A percentile compares a stretch with the other conserved stretches of the same genome.
Evolutionary conservation across 2,113 vertebrate species (phyloP).

Genomic region (Oplegnathus fasciatus): DNA sequence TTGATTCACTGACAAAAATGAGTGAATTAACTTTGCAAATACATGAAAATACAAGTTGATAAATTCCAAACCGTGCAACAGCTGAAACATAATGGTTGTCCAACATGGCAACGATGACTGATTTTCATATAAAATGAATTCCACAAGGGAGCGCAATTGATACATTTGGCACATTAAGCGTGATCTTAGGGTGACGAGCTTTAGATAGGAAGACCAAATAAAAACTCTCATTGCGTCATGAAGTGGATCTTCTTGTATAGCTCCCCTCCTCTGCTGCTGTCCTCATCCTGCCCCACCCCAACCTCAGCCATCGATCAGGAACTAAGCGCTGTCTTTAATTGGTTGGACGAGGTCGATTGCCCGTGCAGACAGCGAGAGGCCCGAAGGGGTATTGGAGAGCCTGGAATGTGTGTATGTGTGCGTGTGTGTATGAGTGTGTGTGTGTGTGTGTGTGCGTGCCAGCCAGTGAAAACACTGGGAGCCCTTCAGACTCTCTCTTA

Average conservation of each 20-base stretch:
- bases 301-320: slow-evolving; percentile 78
- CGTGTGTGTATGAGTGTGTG: slow-evolving; percentile 53
- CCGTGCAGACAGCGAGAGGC: slow-evolving; percentile 74
- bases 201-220: slow-evolving; percentile 38
- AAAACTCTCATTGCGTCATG: slow-evolving; percentile 22
- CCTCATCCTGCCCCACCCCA: slow-evolving; percentile 60
- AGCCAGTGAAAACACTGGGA: slow-evolving; percentile 54
- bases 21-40: neutral
- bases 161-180: slow-evolving; percentile 24
- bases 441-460: slow-evolving; percentile 27
- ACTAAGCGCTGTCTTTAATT: slow-evolving; percentile 84
- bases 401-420: slow-evolving; percentile 44
- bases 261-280: slow-evolving; percentile 19
- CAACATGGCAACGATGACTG: neutral
- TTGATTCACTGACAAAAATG: neutral
- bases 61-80: neutral
- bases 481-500: slow-evolving; percentile 59
- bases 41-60: neutral
- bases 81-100: neutral
- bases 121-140: slow-evolving; percentile 4
- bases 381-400: slow-evolving; percentile 65
- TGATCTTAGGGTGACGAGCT: slow-evolving; percentile 18
- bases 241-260: slow-evolving; percentile 32
- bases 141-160: neutral
- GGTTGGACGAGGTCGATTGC: slow-evolving; percentile 80